Conservation (phyloP, 2,113 vertebrate species). For the Anolis sagrei region DNA sequence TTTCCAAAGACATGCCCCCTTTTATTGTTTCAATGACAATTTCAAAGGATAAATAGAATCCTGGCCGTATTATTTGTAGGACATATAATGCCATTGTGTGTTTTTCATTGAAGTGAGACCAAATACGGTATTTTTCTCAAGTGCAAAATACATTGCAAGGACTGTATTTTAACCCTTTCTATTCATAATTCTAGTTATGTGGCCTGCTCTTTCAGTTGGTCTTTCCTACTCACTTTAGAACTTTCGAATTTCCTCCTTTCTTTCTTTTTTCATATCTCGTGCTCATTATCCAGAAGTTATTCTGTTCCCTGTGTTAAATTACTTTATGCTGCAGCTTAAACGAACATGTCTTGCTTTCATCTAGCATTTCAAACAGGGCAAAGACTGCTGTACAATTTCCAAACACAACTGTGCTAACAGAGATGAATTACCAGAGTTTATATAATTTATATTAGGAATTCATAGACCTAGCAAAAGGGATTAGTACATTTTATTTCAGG, state of each 20-base stretch:
- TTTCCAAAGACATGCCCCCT: slow-evolving; percentile 59
- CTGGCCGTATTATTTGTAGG: slow-evolving; percentile 68
- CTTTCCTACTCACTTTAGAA: slow-evolving; percentile 70
- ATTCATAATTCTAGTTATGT: slow-evolving; percentile 64
- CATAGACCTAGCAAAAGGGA: slow-evolving; percentile 99
- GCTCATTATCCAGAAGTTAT: slow-evolving; percentile 88
- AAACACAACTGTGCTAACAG: slow-evolving; percentile 99
- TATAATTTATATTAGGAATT: slow-evolving; percentile 99
- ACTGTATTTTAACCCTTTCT: slow-evolving; percentile 61
- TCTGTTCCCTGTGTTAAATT: slow-evolving; percentile 90
- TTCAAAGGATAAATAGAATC: slow-evolving; percentile 64
- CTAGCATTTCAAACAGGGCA: slow-evolving; percentile 94
- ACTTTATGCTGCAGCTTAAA: slow-evolving; percentile 91
- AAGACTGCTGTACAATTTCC: slow-evolving; percentile 91
- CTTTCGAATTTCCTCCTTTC: slow-evolving; percentile 73
- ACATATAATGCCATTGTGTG: slow-evolving; percentile 58
- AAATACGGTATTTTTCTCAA: slow-evolving; percentile 64
- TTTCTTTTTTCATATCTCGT: slow-evolving; percentile 83
- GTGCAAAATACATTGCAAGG: slow-evolving; percentile 67
- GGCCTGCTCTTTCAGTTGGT: slow-evolving; percentile 65
- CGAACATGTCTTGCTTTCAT: slow-evolving; percentile 90
- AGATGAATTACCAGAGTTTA: slow-evolving; percentile 99
- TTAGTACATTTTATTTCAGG: slow-evolving; percentile 99
- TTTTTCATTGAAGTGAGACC: slow-evolving; percentile 61
- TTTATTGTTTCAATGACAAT: slow-evolving; percentile 12